phyloP scores from a whole-genome alignment of 2,113 vertebrate species.

The Tyto alba region DNA sequence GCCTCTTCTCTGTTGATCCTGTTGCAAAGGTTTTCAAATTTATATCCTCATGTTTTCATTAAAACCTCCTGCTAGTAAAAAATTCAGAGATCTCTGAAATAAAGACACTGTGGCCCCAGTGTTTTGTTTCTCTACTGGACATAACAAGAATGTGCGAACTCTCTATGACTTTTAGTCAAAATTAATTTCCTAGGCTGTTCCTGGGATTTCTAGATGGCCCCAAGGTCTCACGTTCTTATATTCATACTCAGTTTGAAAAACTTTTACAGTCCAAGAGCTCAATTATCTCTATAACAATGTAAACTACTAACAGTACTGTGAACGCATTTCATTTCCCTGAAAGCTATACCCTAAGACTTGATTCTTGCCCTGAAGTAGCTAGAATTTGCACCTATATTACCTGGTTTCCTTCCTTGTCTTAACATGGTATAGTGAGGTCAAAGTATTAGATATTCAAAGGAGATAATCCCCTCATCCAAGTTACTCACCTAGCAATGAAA shows the following conservation, averaged over 20 bases:
- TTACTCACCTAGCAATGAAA: not conserved
- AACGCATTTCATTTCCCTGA: not conserved
- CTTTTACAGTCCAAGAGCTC: not conserved
- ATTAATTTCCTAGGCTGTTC: not conserved
- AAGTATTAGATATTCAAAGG: not conserved
- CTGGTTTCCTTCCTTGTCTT: not conserved
- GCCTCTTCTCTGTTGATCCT: not conserved
- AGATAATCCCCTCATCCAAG: not conserved
- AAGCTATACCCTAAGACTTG: not conserved
- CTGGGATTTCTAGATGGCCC: not conserved
- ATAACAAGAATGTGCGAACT: not conserved
- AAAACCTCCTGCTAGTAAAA: not conserved
- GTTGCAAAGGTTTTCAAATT: not conserved
- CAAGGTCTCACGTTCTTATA: not conserved
- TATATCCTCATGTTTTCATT: not conserved
- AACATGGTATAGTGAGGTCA: not conserved
- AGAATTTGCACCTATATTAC: not conserved
- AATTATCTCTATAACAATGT: not conserved
- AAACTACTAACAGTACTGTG: not conserved
- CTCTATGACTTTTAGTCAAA: not conserved
- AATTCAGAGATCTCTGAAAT: not conserved
- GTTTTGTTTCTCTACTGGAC: not conserved
- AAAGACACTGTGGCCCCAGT: not conserved
- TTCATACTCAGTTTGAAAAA: not conserved
- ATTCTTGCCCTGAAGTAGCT: not conserved